Base-by-base conservation (phyloP, 2,797 vertebrate genomes). In the Anabacerthia variegaticeps region DNA sequence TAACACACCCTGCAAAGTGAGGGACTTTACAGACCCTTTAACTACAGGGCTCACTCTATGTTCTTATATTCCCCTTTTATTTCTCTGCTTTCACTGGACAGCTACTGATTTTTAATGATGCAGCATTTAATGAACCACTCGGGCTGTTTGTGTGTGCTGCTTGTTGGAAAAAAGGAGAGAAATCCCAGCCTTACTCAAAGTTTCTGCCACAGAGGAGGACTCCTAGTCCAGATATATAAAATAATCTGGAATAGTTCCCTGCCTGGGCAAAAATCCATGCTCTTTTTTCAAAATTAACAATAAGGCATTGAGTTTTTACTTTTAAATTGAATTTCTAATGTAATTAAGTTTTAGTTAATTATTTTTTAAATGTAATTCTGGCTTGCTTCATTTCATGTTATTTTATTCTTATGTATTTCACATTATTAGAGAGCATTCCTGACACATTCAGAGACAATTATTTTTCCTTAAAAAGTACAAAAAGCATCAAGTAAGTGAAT, bases 21-120 rank as follows among this genome's bases (percentile, higher is more conserved):
- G 73, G n/a, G 49, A 68, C 69, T 95, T 96, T 62, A 68, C 79
- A 68, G 71, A 93, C 37, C 28, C 59, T 80, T 83, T 74, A 76
- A 80, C 72, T 83, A 11, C 52, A 66, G 52, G 3, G 65, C 22
- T 87, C 79, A 41, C 16, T 93, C 87, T 59, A 85, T 36, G 54
- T 34, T 54, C 84, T 85, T 44, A 23, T 54, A 75, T 32, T 59
- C 63, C 68, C n/a, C 32, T 61, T 39, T 46, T 59, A n/a, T 37
- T 41, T 81, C 75, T 72, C 30, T 22, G 43, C 26, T 83, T 80
- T 52, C 52, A 18, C 7, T 24, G 21, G 4, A 10, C 32, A 44
- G 10, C 22, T 30, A 7, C 14, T 34, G 14, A 32, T 48, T 88
- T 68, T 78, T 18, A 71, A 58, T 75, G 48, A 39, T 74, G 36